A percentile compares a stretch with the other conserved stretches of the same genome.
These are phyloP conservation scores for Macroteleia sp. DNA, from an alignment of 2,888 invertebrate species.

Conservation along the genomic window DNA sequence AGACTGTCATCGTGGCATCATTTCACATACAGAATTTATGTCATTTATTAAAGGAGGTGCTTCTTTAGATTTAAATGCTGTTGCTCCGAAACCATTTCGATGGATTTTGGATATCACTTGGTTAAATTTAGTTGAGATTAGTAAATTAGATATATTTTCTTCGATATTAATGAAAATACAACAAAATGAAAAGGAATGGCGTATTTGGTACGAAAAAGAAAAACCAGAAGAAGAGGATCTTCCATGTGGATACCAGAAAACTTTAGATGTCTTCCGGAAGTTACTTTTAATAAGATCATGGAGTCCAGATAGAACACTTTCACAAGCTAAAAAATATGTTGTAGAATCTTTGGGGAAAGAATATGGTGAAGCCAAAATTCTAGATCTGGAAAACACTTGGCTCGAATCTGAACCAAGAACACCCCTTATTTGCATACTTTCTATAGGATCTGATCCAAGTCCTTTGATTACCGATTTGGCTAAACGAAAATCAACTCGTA, in stretches of 20 bases:
- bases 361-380: slow-evolving; percentile 95
- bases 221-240: slow-evolving; percentile 96
- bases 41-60: slow-evolving; percentile 98
- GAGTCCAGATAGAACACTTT: slow-evolving; percentile 97
- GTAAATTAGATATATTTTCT: slow-evolving; percentile 91
- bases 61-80: slow-evolving; percentile 96
- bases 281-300: slow-evolving; percentile 94
- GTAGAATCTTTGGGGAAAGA: slow-evolving; percentile 94
- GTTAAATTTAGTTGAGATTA: slow-evolving; percentile 97
- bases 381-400: slow-evolving; percentile 96
- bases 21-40: slow-evolving; percentile 96
- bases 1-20: slow-evolving; percentile 91
- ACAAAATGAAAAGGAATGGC: slow-evolving; percentile 93
- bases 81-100: slow-evolving; percentile 94
- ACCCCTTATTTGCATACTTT: slow-evolving; percentile 95
- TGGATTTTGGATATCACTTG: slow-evolving; percentile 98
- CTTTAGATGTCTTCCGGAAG: slow-evolving; percentile 94
- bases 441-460: slow-evolving; percentile 98
- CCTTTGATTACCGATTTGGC: slow-evolving; percentile 94
- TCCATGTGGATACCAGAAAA: slow-evolving; percentile 94
- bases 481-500: slow-evolving; percentile 93
- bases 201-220: slow-evolving; percentile 95
- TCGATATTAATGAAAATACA: slow-evolving; percentile 93
- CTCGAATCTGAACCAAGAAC: slow-evolving; percentile 94
- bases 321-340: slow-evolving; percentile 96